Conservation (phyloP, 2,888 invertebrate genomes). For the Cantharis lateralis region DNA sequence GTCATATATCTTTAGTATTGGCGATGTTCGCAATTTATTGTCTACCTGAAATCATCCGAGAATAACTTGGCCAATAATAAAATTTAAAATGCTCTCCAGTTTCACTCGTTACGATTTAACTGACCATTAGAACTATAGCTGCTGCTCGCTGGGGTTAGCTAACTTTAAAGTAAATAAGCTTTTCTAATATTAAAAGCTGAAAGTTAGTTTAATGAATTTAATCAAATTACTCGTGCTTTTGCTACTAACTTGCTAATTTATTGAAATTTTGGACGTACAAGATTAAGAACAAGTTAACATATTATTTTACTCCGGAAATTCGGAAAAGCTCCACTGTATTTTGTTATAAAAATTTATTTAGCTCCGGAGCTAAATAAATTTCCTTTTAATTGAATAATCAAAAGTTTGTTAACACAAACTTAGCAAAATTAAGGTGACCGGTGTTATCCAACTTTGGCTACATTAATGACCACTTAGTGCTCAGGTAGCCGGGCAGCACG, state of each 20-base stretch:
- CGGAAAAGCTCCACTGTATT: background rate
- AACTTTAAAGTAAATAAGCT: constrained; percentile 3
- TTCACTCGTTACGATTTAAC: background rate
- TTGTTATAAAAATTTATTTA: background rate
- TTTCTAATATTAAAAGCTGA: constrained; percentile 4
- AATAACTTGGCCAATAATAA: constrained; percentile 26
- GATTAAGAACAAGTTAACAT: background rate
- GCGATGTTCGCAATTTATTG: constrained; percentile 44
- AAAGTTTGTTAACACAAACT: background rate
- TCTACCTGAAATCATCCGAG: constrained; percentile 41
- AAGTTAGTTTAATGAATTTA: constrained; percentile 1
- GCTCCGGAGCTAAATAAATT: background rate
- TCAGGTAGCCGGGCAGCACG: background rate
- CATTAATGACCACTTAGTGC: background rate
- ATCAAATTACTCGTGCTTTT: background rate
- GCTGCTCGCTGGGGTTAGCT: background rate
- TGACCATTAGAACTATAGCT: background rate
- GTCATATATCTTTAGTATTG: constrained; percentile 44
- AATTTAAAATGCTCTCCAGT: background rate
- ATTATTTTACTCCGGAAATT: background rate
- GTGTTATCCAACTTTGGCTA: background rate
- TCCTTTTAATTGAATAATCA: background rate
- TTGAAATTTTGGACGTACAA: background rate
- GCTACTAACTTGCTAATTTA: background rate
- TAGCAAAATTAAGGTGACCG: background rate